Conservation (phyloP, 2,797 vertebrate species). For the Zenarchopterus dispar region DNA sequence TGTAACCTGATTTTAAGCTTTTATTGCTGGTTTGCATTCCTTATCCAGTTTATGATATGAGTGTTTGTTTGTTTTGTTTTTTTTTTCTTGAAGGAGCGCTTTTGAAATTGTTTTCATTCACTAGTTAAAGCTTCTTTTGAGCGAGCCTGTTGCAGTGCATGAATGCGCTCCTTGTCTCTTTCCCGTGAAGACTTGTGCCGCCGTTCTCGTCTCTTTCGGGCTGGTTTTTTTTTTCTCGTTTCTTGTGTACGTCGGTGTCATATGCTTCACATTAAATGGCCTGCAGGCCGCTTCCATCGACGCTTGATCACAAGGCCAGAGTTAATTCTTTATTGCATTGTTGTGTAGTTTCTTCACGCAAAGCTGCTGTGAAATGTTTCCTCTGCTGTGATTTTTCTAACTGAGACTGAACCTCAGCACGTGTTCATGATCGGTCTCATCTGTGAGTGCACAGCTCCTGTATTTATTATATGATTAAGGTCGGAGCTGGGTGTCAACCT, state of each 20-base stretch:
- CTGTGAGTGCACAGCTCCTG: background rate
- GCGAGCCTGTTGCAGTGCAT: slow-evolving; percentile 55
- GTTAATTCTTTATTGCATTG: slow-evolving; percentile 8
- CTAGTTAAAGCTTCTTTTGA: slow-evolving; percentile 76
- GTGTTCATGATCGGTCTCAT: too few species aligned
- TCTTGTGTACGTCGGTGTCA: slow-evolving; percentile 24
- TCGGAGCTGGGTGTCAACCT: too few species aligned
- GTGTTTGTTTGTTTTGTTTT: slow-evolving; percentile 10
- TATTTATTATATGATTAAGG: too few species aligned
- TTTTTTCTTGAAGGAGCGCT: slow-evolving; percentile 6
- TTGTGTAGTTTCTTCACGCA: slow-evolving; percentile 1
- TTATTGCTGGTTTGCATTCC: background rate
- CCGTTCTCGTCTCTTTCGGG: slow-evolving; percentile 25
- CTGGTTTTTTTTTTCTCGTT: slow-evolving; percentile 29
- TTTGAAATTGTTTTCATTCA: slow-evolving; percentile 54
- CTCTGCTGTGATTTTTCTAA: background rate
- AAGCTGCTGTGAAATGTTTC: background rate
- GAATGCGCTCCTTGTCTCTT: slow-evolving; percentile 76
- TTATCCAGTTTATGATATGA: slow-evolving; percentile 10
- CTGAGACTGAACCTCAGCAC: background rate
- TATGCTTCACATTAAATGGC: slow-evolving; percentile 13
- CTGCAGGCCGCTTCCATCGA: slow-evolving; percentile 8
- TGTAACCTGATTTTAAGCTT: background rate
- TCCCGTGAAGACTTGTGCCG: slow-evolving; percentile 41
- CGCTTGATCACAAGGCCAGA: slow-evolving; percentile 10